These are phyloP conservation scores for Sciurus niger DNA, from an alignment of 2,113 vertebrate genomes.

Conservation along the genomic window DNA sequence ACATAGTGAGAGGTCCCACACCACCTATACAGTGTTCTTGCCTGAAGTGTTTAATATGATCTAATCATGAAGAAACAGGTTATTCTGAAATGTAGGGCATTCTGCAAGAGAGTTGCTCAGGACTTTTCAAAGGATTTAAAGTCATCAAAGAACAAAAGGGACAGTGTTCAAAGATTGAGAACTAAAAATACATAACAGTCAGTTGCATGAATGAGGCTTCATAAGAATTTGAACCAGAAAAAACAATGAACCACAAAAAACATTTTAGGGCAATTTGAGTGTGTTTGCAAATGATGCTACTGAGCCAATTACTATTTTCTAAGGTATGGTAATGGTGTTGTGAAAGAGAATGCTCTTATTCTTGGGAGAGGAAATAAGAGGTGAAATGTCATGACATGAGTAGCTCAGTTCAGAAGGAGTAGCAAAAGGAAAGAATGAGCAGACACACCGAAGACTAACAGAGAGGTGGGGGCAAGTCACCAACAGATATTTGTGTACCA, in stretches of 20 bases:
- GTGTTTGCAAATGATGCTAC: background rate
- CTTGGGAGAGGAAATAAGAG: background rate
- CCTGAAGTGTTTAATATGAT: background rate
- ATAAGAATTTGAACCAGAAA: background rate
- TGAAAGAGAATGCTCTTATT: background rate
- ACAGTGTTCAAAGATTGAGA: background rate
- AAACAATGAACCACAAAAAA: background rate
- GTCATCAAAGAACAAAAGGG: background rate
- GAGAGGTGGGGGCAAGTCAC: accelerated
- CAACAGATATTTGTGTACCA: background rate
- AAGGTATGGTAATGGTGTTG: background rate
- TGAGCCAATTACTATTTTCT: slow-evolving; percentile 25
- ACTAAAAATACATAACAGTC: background rate
- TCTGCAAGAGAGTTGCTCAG: background rate
- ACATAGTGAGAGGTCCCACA: background rate
- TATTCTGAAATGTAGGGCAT: background rate
- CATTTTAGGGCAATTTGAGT: background rate
- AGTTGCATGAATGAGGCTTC: background rate
- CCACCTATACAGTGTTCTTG: background rate
- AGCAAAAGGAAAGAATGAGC: background rate
- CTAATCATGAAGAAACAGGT: background rate
- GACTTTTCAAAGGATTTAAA: background rate
- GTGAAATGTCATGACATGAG: background rate
- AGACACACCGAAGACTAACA: no score
- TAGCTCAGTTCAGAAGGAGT: background rate